phyloP scores from a whole-genome alignment of 2,113 vertebrate species.

The Platichthys stellatus region DNA sequence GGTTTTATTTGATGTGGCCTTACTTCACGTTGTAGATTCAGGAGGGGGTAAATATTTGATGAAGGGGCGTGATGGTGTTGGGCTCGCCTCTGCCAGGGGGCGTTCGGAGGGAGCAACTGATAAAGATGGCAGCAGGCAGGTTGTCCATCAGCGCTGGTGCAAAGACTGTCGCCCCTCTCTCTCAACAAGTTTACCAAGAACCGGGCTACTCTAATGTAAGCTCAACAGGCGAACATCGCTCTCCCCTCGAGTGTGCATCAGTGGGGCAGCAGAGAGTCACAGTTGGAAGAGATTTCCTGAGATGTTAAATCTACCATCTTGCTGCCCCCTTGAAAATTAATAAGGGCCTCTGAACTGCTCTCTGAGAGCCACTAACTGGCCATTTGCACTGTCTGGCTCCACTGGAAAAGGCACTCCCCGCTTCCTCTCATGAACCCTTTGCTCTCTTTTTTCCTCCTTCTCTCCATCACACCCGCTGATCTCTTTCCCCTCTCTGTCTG shows the following conservation, averaged over 20 bases:
- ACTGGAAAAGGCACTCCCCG: slow-evolving; percentile 52
- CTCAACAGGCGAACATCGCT: slow-evolving; percentile 35
- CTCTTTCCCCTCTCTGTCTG: slow-evolving; percentile 34
- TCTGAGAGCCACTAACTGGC: slow-evolving; percentile 72
- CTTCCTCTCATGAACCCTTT: slow-evolving; percentile 29
- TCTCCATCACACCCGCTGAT: slow-evolving; percentile 49
- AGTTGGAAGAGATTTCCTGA: slow-evolving; percentile 54
- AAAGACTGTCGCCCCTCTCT: not conserved
- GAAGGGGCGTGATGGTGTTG: slow-evolving; percentile 60
- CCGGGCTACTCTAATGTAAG: slow-evolving; percentile 30
- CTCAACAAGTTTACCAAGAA: slow-evolving; percentile 46
- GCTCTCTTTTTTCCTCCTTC: not conserved
- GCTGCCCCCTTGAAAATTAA: slow-evolving; percentile 71
- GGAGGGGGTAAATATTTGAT: slow-evolving; percentile 76
- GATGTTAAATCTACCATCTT: slow-evolving; percentile 68
- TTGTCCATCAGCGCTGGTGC: not conserved
- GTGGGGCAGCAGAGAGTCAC: slow-evolving; percentile 23
- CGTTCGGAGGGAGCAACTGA: slow-evolving; percentile 56
- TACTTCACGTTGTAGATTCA: slow-evolving; percentile 55
- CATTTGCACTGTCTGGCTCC: slow-evolving; percentile 65
- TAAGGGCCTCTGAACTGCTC: slow-evolving; percentile 67
- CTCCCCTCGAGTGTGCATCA: slow-evolving; percentile 35
- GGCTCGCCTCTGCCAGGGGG: slow-evolving; percentile 54
- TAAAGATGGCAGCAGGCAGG: slow-evolving; percentile 47
- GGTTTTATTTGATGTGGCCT: slow-evolving; percentile 69